phyloP scores from a whole-genome alignment of 1,140 invertebrate genomes.

The Bombus pyrosoma region DNA sequence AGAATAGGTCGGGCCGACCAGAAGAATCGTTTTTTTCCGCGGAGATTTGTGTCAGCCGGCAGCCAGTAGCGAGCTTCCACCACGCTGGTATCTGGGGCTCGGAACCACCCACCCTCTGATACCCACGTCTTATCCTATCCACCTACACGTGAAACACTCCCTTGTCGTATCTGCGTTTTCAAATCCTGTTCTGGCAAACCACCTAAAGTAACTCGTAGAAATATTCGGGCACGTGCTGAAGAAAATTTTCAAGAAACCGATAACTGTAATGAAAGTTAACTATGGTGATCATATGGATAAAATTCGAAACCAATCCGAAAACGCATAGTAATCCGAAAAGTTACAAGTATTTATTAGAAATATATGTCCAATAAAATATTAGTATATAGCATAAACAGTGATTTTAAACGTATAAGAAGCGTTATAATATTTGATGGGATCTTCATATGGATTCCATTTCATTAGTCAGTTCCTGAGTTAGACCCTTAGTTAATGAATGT shows the following conservation, averaged over 20 bases:
- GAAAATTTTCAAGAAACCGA: not conserved
- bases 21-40: constrained; percentile 37
- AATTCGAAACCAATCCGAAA: too few relatives aligned
- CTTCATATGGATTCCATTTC: too few relatives aligned
- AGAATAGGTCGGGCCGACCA: constrained; percentile 15
- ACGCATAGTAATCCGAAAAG: too few relatives aligned
- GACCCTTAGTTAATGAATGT: too few relatives aligned
- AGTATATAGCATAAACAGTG: too few relatives aligned
- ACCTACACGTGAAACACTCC: constrained; percentile 39
- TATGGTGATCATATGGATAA: too few relatives aligned
- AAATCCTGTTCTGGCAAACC: constrained; percentile 22
- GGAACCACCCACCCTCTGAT: constrained; percentile 43
- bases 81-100: constrained; percentile 58
- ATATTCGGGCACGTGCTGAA: not conserved
- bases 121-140: constrained; percentile 31
- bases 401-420: too few relatives aligned
- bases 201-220: constrained; percentile 19
- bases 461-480: too few relatives aligned
- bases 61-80: constrained; percentile 43
- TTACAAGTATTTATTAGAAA: too few relatives aligned
- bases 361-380: too few relatives aligned
- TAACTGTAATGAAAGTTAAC: too few relatives aligned
- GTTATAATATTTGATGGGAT: too few relatives aligned
- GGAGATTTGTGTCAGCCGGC: constrained; percentile 64
- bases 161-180: constrained; percentile 33